phyloP scores from a whole-genome alignment of 1,140 invertebrate species.

The Cylas formicarius region DNA sequence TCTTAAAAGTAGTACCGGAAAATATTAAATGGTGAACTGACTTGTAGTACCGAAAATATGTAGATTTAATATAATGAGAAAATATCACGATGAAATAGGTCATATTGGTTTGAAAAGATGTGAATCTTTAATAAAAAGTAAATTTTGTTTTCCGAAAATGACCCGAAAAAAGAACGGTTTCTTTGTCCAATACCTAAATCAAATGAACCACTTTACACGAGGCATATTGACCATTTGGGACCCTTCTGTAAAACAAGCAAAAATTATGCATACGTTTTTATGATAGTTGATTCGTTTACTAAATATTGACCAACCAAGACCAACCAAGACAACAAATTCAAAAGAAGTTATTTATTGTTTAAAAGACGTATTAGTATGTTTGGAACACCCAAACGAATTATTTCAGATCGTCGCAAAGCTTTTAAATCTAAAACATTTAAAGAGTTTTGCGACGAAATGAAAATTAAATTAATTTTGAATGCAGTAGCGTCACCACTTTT shows the following conservation, averaged over 20 bases:
- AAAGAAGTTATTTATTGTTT: conserved; percentile 2
- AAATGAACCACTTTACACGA: conserved; percentile 9
- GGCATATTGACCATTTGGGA: conserved; percentile 22
- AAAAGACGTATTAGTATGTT: conserved; percentile 1
- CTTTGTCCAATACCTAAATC: conserved; percentile 1
- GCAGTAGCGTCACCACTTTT: not conserved
- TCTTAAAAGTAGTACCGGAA: not conserved
- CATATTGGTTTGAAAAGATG: conserved; percentile 12
- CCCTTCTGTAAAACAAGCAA: conserved; percentile 20
- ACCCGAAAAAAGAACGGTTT: conserved; percentile 1
- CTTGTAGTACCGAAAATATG: conserved; percentile 12
- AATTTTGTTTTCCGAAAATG: conserved; percentile 9
- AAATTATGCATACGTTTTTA: conserved; percentile 12
- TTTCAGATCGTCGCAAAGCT: conserved; percentile 20
- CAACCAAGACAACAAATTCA: not conserved
- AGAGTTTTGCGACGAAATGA: not conserved
- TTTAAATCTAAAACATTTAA: conserved; percentile 16
- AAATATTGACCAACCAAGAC: conserved; percentile 3
- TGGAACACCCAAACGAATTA: conserved; percentile 13
- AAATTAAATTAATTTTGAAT: not conserved
- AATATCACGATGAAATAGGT: conserved; percentile 20
- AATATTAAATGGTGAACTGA: not conserved
- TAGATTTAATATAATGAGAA: conserved; percentile 10
- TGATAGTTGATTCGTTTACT: conserved; percentile 7
- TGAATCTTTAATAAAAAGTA: conserved; percentile 6